These are phyloP conservation scores for Leptinotarsa lineolata DNA, from an alignment of 1,140 invertebrate species.

Conservation along the genomic window DNA sequence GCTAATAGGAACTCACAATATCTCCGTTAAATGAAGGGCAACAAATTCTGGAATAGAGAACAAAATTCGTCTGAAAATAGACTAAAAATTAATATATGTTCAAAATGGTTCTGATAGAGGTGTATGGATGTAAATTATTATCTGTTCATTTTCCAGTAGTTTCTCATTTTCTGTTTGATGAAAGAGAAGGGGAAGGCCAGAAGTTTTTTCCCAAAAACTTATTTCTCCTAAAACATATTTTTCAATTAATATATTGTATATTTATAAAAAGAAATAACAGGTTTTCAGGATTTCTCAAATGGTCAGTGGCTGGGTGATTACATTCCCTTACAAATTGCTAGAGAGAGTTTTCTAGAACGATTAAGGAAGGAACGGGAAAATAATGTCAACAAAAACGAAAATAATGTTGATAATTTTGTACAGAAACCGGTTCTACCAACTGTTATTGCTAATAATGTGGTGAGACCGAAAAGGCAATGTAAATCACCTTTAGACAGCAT, in stretches of 20 bases:
- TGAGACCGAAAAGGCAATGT: background rate
- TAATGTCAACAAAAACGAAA: background rate
- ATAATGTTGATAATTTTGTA: background rate
- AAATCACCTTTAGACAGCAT: background rate
- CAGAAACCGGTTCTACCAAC: conserved; percentile 5
- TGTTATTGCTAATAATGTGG: background rate
- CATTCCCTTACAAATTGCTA: conserved; percentile 50
- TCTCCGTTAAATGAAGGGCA: no score
- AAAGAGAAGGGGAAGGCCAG: no score
- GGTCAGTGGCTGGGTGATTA: conserved; percentile 43
- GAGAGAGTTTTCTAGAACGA: conserved; percentile 54
- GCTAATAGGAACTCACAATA: no score
- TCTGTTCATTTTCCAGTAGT: no score
- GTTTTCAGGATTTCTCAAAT: conserved; percentile 46
- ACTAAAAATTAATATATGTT: no score
- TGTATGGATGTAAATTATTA: no score
- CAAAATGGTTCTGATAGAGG: no score
- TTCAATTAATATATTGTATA: background rate
- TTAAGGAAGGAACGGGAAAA: conserved; percentile 53
- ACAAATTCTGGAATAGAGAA: no score
- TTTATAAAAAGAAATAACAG: conserved; percentile 39
- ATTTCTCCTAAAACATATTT: no score
- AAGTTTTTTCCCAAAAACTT: no score
- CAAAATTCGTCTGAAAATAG: no score
- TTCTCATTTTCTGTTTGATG: no score